Base-by-base conservation (phyloP, 2,797 vertebrate species). In the Phataginus tricuspis region DNA sequence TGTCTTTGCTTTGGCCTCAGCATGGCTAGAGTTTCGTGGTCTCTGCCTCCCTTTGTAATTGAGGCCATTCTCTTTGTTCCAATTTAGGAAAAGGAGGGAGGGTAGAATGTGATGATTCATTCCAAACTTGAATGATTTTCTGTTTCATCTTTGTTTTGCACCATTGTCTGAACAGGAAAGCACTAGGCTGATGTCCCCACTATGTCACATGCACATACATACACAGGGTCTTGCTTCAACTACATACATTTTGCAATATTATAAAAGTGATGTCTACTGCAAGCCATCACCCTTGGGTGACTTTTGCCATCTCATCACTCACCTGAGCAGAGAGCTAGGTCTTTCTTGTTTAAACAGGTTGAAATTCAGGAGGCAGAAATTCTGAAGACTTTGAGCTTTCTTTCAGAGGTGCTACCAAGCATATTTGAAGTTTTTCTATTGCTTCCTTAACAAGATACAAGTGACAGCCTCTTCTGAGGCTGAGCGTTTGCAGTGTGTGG, bases 71-170 rank as follows among this genome's bases (percentile, higher is more conserved):
- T 94, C 69, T 66, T 72, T 7, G 10, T 29, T 87, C 19, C 45
- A 45, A 3, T 37, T 83, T 78, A 88, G 34, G 37, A 49, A 82
- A 87, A 83, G n/a, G 42, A 87, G 59, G 45, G 9, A 79, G 25
- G 27, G 27, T 31, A 89, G 45, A 91, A 79, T 55, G 12, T 0
- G 1, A 68, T 57, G 42, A 71, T 59, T 74, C n/a, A 51, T 57
- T 49, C 21, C 66, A 90, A 93, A 53, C 7, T 0, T 19, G n/a
- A 91, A 63, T 63, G 61, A 51, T 71, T 93, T 95, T 72, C 31
- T 75, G 37, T 63, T 94, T 90, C 69, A 31, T 25, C 63, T 77
- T 86, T 64, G 37, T 79, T 97, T 75, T 37, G 59, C 11, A 55
- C 89, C n/a, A 57, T 42, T 91, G 13, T 91, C 39, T 94, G 37